Conservation (phyloP, 2,888 invertebrate genomes). For the Synanthedon vespiformis region DNA sequence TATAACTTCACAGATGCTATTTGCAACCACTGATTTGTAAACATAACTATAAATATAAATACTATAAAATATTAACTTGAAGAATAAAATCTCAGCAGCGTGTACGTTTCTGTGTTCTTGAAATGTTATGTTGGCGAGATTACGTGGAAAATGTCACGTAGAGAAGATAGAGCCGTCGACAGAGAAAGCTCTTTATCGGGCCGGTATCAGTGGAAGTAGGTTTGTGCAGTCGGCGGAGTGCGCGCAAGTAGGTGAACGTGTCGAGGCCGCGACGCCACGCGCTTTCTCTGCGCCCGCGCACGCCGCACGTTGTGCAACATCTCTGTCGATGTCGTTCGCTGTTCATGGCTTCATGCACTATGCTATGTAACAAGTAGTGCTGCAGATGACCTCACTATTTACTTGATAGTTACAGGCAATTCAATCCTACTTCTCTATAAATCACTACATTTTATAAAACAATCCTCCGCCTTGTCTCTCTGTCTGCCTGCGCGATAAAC, state of each 20-base stretch:
- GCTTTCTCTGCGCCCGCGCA: constrained; percentile 62
- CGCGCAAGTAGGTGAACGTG: constrained; percentile 66
- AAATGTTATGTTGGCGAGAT: not conserved
- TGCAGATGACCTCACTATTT: no score
- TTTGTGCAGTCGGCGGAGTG: constrained; percentile 36
- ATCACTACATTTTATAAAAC: no score
- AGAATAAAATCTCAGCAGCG: no score
- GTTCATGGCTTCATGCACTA: constrained; percentile 6
- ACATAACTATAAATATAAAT: no score
- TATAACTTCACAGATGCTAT: no score
- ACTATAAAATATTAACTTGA: no score
- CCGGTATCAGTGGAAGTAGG: constrained; percentile 47
- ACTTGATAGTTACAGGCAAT: no score
- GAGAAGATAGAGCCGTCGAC: constrained; percentile 6
- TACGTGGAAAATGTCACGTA: not conserved
- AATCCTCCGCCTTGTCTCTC: no score
- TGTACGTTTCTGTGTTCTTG: no score
- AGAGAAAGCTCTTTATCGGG: constrained; percentile 49
- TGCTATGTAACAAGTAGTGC: constrained; percentile 5
- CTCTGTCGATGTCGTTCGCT: constrained; percentile 11
- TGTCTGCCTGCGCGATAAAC: no score
- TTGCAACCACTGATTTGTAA: no score
- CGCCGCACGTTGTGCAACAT: constrained; percentile 50
- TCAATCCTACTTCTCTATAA: no score
- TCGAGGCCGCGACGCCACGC: constrained; percentile 69